phyloP scores from a whole-genome alignment of 2,797 vertebrate species.

The Labroides dimidiatus region DNA sequence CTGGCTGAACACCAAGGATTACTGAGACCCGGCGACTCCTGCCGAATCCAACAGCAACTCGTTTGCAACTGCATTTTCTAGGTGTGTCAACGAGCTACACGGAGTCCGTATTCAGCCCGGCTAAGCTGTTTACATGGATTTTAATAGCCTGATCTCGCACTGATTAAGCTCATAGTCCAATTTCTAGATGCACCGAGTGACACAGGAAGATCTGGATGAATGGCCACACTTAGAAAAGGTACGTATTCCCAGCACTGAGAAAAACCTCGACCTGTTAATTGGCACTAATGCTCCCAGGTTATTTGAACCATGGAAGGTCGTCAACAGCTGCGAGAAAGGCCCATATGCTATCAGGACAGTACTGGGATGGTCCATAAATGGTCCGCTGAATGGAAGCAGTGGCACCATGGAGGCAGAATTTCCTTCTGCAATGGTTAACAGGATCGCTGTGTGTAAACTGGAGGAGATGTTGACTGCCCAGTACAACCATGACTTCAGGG shows the following conservation, averaged over 20 bases:
- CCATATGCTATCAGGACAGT: neutral
- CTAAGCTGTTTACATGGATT: no score
- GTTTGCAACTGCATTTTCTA: no score
- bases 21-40: no score
- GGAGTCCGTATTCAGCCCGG: no score
- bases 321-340: neutral
- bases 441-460: neutral
- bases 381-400: neutral
- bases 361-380: neutral
- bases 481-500: neutral
- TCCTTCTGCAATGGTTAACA: neutral
- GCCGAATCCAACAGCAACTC: no score
- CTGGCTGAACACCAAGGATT: no score
- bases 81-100: no score
- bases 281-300: neutral
- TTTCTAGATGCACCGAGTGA: no score
- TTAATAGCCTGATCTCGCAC: no score
- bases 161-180: no score
- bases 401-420: no score
- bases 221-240: conserved; percentile 7
- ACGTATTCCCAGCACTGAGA: neutral
- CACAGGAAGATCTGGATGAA: neutral
- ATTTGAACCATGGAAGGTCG: neutral
- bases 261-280: neutral
- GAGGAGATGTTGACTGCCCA: neutral